Conservation (phyloP, 2,888 invertebrate species). For the Eupithecia exiguata region DNA sequence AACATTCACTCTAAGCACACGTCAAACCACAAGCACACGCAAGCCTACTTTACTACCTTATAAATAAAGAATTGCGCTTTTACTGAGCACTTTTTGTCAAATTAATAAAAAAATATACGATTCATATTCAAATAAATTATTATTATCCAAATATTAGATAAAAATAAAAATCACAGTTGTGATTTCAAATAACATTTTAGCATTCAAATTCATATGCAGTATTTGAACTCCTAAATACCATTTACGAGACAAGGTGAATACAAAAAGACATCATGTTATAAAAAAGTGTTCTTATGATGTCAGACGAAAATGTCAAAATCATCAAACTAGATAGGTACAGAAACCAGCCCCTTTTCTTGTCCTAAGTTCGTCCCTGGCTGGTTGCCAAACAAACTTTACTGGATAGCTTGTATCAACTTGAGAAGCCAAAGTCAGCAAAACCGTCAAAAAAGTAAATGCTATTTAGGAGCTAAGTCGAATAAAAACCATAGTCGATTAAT, state of each 20-base stretch:
- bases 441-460: neutral
- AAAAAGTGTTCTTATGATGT: neutral
- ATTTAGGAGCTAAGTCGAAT: slow-evolving; percentile 24
- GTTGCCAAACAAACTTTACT: neutral
- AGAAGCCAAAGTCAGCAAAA: neutral
- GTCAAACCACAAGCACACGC: slow-evolving; percentile 25
- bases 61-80: slow-evolving; percentile 38
- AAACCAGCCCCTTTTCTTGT: neutral
- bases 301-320: neutral
- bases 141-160: slow-evolving; percentile 44
- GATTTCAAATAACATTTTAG: slow-evolving; percentile 33
- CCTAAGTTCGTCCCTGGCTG: slow-evolving; percentile 7
- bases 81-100: slow-evolving; percentile 40
- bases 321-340: neutral
- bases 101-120: slow-evolving; percentile 40
- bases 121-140: slow-evolving; percentile 44
- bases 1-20: slow-evolving; percentile 20
- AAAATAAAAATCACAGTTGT: slow-evolving; percentile 34
- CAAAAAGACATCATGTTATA: neutral
- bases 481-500: slow-evolving; percentile 14
- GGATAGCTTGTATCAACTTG: neutral
- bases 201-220: slow-evolving; percentile 23
- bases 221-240: slow-evolving; percentile 25
- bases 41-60: slow-evolving; percentile 27
- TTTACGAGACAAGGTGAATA: slow-evolving; percentile 1